Evolutionary conservation across 2,888 invertebrate genomes (phyloP), one percentile per base, ranked within the genome.

Genomic region (Anodontia alba): DNA sequence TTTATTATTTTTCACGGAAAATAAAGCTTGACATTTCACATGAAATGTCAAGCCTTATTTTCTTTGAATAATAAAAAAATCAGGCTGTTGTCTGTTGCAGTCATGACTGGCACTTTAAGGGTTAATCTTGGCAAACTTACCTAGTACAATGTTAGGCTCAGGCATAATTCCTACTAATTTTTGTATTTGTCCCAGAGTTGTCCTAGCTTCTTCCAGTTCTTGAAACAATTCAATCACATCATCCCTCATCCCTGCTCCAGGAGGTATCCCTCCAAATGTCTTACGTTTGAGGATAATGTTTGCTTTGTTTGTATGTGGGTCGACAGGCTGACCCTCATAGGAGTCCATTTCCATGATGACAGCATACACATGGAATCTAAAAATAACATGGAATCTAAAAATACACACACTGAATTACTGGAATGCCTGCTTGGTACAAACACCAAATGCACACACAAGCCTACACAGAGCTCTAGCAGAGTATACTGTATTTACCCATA

Each of bases 141-240:
- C 88, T 46, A 87, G 81, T 49, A 84, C 76, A 26, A 89, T 74
- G 77, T 90, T 91, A 3, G 88, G 89, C 43, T 89, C 90, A 23
- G 92, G 91, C 1, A 89, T 85, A 17, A 87, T 86, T 54, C 90
- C 86, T 43, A 93, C 90, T 3, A 94, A 80, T 38, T 88, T 87
- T 71, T 92, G 87, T 10, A 94, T 87, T 76, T 93, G 93, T 17
- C 85, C 81, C 23, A 93, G 82, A 69, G 83, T 92, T 78, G 89
- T 92, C 57, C 93, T 88, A 7, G 94, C 94, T 73, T 93, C 92
- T 71, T 94, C 94, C 77, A 94, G 86, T 81, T 94, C 94, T 71
- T 94, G 94, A 88, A 94, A 94, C 49, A 94, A 75, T 26, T 88
- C 79, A 17, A 94, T 88, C n/a, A 94, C 93, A 87, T 94, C 94